Evolutionary conservation across 2,888 invertebrate species (phyloP), one percentile per base, ranked within the genome.

Genomic region (Amphipoea oculea): DNA sequence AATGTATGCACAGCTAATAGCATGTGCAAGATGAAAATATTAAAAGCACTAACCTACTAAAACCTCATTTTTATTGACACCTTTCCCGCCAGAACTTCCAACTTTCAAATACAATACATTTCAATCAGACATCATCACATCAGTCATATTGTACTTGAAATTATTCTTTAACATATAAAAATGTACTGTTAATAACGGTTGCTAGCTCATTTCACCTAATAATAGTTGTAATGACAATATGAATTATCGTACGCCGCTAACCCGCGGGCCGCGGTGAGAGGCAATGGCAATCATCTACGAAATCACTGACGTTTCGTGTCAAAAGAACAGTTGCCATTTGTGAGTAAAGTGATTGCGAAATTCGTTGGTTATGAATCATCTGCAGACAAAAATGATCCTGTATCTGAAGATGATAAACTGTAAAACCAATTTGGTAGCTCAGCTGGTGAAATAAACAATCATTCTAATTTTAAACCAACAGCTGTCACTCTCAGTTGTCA

Each of bases 161-260:
- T 77, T 23, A 42, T 66, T 70, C 23, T 69, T 51, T 62, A 54
- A 63, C 36, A 45, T n/a, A 23, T 51, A 36, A 60, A 74, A 62
- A 83, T 85, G 89, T 89, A 78, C 93, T 91, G 92, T 90, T 82
- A 74, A 73, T 93, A 94, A 92, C 93, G 90, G 92, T 89, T 73
- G 73, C 72, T 76, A 69, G 81, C 87, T 85, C 86, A 89, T 84
- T 90, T 91, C 90, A 88, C 86, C n/a, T 60, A 74, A 86, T 73
- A 90, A 89, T 89, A 90, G 87, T 84, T 87, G 82, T 92, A 91
- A 91, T 91, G 88, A 90, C 89, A 89, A 90, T 88, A 87, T 86
- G 84, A 90, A 91, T 90, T 89, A 89, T 91, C 78, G 67, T 83
- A 76, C 63, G 73, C 86, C 85, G 79, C 67, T 72, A 81, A 75